phyloP scores from a whole-genome alignment of 2,888 invertebrate genomes.

The Trachelus tabidus region DNA sequence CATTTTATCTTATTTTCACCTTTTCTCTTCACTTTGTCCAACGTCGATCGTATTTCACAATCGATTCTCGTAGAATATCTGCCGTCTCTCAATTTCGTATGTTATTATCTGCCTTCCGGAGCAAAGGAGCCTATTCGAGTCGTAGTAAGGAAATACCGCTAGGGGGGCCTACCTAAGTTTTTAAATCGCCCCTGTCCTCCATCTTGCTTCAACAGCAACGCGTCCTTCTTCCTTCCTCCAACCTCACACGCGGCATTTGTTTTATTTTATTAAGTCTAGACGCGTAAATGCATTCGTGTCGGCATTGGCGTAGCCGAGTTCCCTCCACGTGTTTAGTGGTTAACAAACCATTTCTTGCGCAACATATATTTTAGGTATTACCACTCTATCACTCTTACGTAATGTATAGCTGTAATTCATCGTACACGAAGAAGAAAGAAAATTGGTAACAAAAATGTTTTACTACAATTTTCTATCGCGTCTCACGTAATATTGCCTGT shows the following conservation, averaged over 20 bases:
- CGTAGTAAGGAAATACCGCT: slow-evolving; percentile 48
- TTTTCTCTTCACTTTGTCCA: background rate
- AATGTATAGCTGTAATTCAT: background rate
- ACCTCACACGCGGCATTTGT: slow-evolving; percentile 51
- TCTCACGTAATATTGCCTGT: background rate
- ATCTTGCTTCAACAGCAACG: slow-evolving; percentile 24
- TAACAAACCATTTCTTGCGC: background rate
- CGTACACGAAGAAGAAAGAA: background rate
- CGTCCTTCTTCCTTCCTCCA: slow-evolving; percentile 34
- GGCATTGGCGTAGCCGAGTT: slow-evolving; percentile 28
- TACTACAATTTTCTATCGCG: background rate
- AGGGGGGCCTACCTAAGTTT: slow-evolving; percentile 47
- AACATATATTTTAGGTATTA: background rate
- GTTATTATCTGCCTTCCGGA: background rate
- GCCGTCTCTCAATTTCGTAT: background rate
- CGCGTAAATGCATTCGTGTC: slow-evolving; percentile 64
- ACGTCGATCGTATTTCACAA: background rate
- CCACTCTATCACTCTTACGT: background rate
- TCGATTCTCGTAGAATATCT: background rate
- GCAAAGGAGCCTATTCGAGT: slow-evolving; percentile 8
- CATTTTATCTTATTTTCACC: background rate
- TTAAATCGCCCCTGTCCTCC: slow-evolving; percentile 43
- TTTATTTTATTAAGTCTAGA: slow-evolving; percentile 66
- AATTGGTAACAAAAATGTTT: background rate
- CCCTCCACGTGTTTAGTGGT: slow-evolving; percentile 34